These are phyloP conservation scores for Sciurus carolinensis DNA, from an alignment of 2,797 vertebrate genomes.

Conservation along the genomic window DNA sequence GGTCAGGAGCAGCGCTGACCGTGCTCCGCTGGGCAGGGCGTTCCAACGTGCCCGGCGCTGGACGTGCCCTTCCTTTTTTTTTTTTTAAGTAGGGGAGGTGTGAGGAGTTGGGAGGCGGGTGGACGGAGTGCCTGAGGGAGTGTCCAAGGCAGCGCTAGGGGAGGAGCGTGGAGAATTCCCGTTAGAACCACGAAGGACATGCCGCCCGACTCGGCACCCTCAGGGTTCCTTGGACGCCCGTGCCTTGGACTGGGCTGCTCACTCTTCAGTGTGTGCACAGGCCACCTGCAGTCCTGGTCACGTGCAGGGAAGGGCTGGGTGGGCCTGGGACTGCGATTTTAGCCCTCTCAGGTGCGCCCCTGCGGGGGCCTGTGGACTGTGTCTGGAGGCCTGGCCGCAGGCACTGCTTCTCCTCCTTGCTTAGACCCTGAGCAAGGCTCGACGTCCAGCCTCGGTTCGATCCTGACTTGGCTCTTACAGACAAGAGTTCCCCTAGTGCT, in stretches of 20 bases:
- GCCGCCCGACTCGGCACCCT: background rate
- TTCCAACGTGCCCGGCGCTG: background rate
- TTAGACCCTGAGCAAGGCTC: background rate
- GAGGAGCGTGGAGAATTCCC: no score
- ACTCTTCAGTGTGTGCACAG: fast-evolving
- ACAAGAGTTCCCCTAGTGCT: background rate
- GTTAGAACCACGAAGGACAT: no score
- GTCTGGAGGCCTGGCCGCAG: no score
- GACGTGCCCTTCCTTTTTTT: background rate
- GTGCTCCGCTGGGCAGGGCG: fast-evolving
- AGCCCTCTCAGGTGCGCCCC: fast-evolving
- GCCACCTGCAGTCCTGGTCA: background rate
- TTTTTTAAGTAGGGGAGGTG: background rate
- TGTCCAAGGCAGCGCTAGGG: no score
- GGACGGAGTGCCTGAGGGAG: no score
- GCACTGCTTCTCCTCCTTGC: background rate
- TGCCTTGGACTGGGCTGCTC: background rate
- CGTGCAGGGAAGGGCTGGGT: background rate
- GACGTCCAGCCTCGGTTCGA: background rate
- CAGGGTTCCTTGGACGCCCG: background rate
- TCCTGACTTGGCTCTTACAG: background rate
- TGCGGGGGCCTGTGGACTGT: background rate
- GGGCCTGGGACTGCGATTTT: background rate
- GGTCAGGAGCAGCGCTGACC: background rate
- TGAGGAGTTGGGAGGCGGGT: background rate